A percentile compares a stretch with the other conserved stretches of the same genome.
Evolutionary conservation across 2,888 invertebrate genomes (phyloP).

Genomic region (Tetramorium bicarinatum): DNA sequence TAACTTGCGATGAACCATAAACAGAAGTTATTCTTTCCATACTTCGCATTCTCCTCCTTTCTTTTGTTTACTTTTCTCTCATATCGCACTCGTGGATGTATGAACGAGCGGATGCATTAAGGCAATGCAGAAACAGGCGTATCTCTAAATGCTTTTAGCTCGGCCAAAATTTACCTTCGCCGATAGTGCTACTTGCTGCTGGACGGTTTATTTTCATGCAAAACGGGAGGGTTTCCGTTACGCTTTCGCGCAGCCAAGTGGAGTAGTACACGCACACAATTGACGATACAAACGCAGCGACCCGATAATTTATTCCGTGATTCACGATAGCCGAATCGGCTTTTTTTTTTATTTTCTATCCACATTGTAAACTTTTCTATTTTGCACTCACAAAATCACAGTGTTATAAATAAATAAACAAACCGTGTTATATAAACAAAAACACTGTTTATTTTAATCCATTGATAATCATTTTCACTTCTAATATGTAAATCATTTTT

Average conservation of each 20-base stretch:
- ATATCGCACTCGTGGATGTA: conserved; percentile 19
- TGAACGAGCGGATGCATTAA: conserved; percentile 40
- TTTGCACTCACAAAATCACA: background rate
- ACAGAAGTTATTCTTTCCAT: conserved; percentile 10
- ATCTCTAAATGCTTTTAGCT: conserved; percentile 56
- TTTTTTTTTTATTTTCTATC: conserved; percentile 41
- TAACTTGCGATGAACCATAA: background rate
- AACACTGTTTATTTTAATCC: background rate
- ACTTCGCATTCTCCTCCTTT: background rate
- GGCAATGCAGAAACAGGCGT: conserved; percentile 40
- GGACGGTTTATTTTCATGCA: conserved; percentile 54
- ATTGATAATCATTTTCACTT: background rate
- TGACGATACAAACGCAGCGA: conserved; percentile 36
- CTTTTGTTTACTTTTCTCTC: conserved; percentile 11
- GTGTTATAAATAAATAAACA: background rate
- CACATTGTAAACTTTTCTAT: background rate
- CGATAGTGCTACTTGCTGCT: conserved; percentile 48
- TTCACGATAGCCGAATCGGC: conserved; percentile 22
- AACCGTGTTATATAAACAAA: background rate
- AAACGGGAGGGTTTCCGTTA: conserved; percentile 25
- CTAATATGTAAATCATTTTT: background rate
- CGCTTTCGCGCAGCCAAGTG: conserved; percentile 10
- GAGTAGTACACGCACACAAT: conserved; percentile 44
- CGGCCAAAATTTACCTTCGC: conserved; percentile 45
- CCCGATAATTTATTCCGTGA: conserved; percentile 51